Evolutionary conservation across 2,888 invertebrate genomes (phyloP).

Genomic region (Thalpophila matura): DNA sequence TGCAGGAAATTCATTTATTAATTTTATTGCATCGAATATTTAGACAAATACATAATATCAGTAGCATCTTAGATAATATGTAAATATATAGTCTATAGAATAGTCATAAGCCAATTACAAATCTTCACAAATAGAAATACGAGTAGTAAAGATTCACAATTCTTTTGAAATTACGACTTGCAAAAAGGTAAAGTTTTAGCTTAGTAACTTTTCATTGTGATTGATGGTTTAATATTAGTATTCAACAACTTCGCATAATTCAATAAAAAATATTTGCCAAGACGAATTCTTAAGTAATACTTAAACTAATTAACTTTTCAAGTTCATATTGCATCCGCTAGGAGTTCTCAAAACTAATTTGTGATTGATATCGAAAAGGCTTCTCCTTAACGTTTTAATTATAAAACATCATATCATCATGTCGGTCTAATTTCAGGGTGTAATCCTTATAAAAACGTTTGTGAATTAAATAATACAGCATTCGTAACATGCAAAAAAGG

Average conservation of each 20-base stretch:
- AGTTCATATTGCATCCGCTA: conserved; percentile 20
- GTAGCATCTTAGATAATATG: too few relatives aligned
- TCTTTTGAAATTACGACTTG: neutral
- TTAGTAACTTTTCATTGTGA: conserved; percentile 25
- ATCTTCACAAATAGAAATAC: too few relatives aligned
- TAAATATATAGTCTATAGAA: too few relatives aligned
- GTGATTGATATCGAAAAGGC: conserved; percentile 3
- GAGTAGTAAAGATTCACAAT: neutral
- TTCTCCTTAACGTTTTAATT: conserved; percentile 14
- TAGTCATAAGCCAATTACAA: too few relatives aligned
- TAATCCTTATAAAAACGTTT: conserved; percentile 31
- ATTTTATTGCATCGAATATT: too few relatives aligned
- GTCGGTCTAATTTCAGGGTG: conserved; percentile 32
- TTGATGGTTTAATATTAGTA: conserved; percentile 39
- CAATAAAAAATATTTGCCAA: conserved; percentile 28
- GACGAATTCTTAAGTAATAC: neutral
- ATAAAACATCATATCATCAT: conserved; percentile 6
- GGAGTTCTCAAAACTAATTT: conserved; percentile 23
- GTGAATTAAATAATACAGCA: conserved; percentile 26
- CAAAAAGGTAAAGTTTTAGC: conserved; percentile 6
- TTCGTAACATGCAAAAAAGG: conserved; percentile 5
- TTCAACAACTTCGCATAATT: neutral
- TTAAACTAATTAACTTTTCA: conserved; percentile 27
- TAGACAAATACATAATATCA: too few relatives aligned
- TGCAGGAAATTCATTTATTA: neutral